Percentiles rank a stretch among this genome's conserved stretches.
phyloP scores from a whole-genome alignment of 1,140 invertebrate genomes.

The Polyergus mexicanus region DNA sequence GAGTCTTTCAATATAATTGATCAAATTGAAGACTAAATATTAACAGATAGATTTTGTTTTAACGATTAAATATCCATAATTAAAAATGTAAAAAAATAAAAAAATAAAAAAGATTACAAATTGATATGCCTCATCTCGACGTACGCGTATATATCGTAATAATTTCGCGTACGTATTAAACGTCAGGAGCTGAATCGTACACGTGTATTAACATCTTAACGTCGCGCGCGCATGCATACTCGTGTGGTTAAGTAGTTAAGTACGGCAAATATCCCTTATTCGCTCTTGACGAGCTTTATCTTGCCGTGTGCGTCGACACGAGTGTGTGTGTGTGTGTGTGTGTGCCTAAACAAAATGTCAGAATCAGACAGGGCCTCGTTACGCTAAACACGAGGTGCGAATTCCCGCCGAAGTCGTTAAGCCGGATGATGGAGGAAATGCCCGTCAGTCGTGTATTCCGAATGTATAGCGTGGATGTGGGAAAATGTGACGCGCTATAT shows the following conservation, averaged over 20 bases:
- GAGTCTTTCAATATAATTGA: not conserved
- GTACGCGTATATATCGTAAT: slow-evolving; percentile 4
- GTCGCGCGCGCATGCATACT: not conserved
- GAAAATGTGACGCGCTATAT: slow-evolving; percentile 45
- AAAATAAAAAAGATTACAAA: not conserved
- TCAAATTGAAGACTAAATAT: not conserved
- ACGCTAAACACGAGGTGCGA: slow-evolving; percentile 43
- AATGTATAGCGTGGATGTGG: slow-evolving; percentile 33
- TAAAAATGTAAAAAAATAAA: not conserved
- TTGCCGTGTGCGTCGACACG: slow-evolving; percentile 15
- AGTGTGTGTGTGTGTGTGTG: not conserved
- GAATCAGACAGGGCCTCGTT: slow-evolving; percentile 55
- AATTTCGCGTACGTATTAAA: slow-evolving; percentile 30
- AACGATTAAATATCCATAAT: not conserved
- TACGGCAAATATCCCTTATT: slow-evolving; percentile 40
- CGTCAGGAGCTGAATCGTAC: slow-evolving; percentile 24
- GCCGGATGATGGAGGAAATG: slow-evolving; percentile 33
- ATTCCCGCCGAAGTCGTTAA: slow-evolving; percentile 52
- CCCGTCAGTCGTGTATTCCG: slow-evolving; percentile 21
- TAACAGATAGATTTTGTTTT: not conserved
- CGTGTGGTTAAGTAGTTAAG: slow-evolving; percentile 45
- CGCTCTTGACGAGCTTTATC: slow-evolving; percentile 40
- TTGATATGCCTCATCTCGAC: not conserved
- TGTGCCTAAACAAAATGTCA: slow-evolving; percentile 43
- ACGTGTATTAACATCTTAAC: slow-evolving; percentile 49